Evolutionary conservation across 2,888 invertebrate species (phyloP).

Genomic region (Epistrophe grossulariae): DNA sequence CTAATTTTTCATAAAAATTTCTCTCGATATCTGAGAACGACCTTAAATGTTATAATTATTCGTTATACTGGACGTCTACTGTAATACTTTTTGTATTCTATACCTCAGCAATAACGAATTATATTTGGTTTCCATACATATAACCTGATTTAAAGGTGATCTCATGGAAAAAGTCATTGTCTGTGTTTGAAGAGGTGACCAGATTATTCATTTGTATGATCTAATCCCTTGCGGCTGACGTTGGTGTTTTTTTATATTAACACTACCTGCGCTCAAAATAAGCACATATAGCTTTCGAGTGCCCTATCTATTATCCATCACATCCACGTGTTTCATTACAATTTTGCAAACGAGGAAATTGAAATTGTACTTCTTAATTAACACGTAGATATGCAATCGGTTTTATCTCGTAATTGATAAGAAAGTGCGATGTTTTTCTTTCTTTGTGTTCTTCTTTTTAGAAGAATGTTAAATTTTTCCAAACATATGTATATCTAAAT

Average conservation of each 20-base stretch:
- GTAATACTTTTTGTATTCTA: background rate
- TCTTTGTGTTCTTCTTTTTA: slow-evolving; percentile 9
- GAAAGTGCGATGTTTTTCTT: background rate
- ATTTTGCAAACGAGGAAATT: slow-evolving; percentile 27
- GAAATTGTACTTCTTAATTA: slow-evolving; percentile 26
- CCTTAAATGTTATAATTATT: no score
- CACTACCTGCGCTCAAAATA: slow-evolving; percentile 20
- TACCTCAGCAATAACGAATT: background rate
- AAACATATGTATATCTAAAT: background rate
- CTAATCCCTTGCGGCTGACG: slow-evolving; percentile 26
- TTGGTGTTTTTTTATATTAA: slow-evolving; percentile 5
- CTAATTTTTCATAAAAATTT: no score
- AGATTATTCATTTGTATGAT: slow-evolving; percentile 26
- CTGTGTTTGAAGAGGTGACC: slow-evolving; percentile 43
- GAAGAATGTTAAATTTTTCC: background rate
- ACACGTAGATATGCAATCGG: slow-evolving; percentile 7
- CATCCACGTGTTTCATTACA: background rate
- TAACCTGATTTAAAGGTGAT: slow-evolving; percentile 32
- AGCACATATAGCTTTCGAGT: background rate
- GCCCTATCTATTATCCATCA: background rate
- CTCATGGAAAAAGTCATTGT: slow-evolving; percentile 24
- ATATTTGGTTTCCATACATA: slow-evolving; percentile 7
- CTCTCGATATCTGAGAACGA: no score
- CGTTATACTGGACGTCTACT: background rate
- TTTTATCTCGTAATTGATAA: slow-evolving; percentile 1